Evolutionary conservation across 2,888 invertebrate species (phyloP).

Genomic region (Thelaira solivaga): DNA sequence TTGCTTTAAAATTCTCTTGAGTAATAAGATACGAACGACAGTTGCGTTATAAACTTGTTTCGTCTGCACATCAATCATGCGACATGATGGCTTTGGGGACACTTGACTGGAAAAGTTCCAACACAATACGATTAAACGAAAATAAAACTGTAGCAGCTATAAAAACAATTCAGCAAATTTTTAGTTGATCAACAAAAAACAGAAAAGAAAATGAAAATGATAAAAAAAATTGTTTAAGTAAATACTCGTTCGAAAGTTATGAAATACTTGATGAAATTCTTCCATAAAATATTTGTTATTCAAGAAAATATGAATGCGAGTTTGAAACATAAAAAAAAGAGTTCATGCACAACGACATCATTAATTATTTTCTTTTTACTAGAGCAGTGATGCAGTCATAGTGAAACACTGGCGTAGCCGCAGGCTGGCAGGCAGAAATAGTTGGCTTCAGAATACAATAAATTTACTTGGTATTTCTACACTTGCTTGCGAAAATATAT

Average conservation of each 20-base stretch:
- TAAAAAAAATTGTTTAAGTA: not conserved
- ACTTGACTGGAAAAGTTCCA: constrained; percentile 19
- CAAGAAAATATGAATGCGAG: not conserved
- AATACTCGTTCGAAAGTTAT: not conserved
- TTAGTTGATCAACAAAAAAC: not conserved
- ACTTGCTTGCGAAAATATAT: too few species aligned
- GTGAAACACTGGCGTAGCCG: too few species aligned
- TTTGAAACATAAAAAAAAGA: not conserved
- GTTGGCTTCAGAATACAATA: too few species aligned
- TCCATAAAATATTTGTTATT: not conserved
- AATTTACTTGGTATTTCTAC: too few species aligned
- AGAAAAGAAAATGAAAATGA: constrained; percentile 4
- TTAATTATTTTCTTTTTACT: too few species aligned
- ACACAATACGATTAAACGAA: constrained; percentile 4
- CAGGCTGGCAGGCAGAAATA: too few species aligned
- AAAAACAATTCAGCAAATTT: constrained; percentile 1
- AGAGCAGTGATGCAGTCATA: too few species aligned
- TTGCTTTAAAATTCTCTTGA: not conserved
- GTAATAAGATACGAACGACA: not conserved
- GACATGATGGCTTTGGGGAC: constrained; percentile 42
- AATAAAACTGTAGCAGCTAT: not conserved
- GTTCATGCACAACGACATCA: too few species aligned
- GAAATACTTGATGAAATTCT: not conserved
- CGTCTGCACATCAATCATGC: constrained; percentile 38
- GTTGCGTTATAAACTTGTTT: not conserved